Base-by-base conservation (phyloP, 1,140 invertebrate species). In the Berghia stephanieae region DNA sequence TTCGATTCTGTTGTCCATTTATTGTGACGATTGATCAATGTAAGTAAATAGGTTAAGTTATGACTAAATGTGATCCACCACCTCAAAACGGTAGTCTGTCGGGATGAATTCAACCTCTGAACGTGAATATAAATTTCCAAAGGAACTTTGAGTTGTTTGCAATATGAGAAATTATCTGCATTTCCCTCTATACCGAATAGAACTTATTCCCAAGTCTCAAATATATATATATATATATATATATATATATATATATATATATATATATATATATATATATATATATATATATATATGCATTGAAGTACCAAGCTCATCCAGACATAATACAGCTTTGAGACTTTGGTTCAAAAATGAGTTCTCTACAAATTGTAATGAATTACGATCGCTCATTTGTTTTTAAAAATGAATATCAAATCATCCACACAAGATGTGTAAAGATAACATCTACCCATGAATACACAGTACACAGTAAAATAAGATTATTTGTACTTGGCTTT, bases 181-280 rank as follows among this genome's bases (percentile, higher is more conserved):
- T 63, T 27, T 63, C 57, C 27, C 27, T 63, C 27, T 27, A 16
- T 27, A 10, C 27, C 57, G 27, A 27, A 8, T 27, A 63, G 27
- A 27, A 63, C 27, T 27, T 31, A 13, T 21, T 21, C 8, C 10
- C 27, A 18, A 31, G 10, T 18, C 10, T 63, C 8, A 16, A 16
- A 21, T 18, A 10, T 16, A 68, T 68, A 36, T 68, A 27, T 68
- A 13, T 38, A 31, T 68, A 38, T 16, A 68, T 36, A 10, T 38
- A 68, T 68, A 68, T 16, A 68, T 38, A 36, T 6, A 68, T 36
- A 10, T 68, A 68, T 38, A 36, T 68, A 68, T 68, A 68, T 68
- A 68, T 68, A 68, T 68, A 68, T 68, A 68, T 70, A 44, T 70
- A 70, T 70, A 44, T 70, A 43, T 70, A 70, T 70, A 70, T 70